phyloP scores from a whole-genome alignment of 2,888 invertebrate genomes.

The Macrosoma leucophasiata region DNA sequence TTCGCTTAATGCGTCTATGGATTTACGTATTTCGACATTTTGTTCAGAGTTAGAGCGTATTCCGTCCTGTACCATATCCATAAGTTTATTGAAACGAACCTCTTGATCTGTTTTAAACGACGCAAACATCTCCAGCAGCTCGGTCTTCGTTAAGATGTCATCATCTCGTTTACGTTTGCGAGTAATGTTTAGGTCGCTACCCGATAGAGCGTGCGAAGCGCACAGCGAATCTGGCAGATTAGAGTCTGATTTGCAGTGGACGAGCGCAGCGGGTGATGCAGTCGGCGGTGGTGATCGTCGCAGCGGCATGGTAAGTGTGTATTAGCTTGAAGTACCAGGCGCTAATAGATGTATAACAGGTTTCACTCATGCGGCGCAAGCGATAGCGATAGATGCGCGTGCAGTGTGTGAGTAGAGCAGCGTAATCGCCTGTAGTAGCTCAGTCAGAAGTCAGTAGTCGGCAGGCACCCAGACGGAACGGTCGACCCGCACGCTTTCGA shows the following conservation, averaged over 20 bases:
- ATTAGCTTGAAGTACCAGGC: background rate
- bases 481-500: no score
- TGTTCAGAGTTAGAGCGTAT: slow-evolving; percentile 7
- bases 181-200: slow-evolving; percentile 2
- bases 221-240: background rate
- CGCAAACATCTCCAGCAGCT: slow-evolving; percentile 8
- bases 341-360: no score
- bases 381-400: no score
- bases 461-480: no score
- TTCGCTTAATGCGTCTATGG: slow-evolving; percentile 7
- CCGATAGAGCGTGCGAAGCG: background rate
- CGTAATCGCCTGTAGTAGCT: no score
- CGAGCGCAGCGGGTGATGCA: background rate
- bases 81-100: slow-evolving; percentile 1
- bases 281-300: slow-evolving; percentile 2
- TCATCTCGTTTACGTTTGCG: slow-evolving; percentile 5
- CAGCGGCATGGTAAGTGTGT: slow-evolving; percentile 3
- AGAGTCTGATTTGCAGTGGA: slow-evolving; percentile 2
- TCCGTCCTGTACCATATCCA: slow-evolving; percentile 4
- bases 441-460: no score
- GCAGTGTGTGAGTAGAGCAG: no score
- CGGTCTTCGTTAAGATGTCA: slow-evolving; percentile 1
- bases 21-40: slow-evolving; percentile 2
- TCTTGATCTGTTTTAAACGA: slow-evolving; percentile 7
- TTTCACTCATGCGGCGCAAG: no score